Evolutionary conservation across 2,113 vertebrate species (phyloP).

Genomic region (Periophthalmus modestus): DNA sequence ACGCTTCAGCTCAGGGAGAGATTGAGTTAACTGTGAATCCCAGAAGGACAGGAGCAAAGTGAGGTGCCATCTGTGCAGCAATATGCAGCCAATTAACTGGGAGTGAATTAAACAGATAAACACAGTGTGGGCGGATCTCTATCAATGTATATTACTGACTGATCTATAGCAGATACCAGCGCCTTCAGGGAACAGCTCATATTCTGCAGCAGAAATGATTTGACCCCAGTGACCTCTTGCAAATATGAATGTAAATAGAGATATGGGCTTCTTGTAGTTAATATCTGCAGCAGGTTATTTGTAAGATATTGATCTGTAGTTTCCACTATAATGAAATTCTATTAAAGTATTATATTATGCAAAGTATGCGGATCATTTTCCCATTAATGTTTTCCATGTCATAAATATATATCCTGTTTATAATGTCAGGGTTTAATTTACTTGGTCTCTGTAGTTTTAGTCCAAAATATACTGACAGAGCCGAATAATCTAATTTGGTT

Average conservation of each 20-base stretch:
- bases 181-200: background rate
- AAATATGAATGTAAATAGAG: slow-evolving; percentile 17
- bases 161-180: slow-evolving; percentile 21
- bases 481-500: background rate
- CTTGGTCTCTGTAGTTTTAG: background rate
- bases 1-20: slow-evolving; percentile 20
- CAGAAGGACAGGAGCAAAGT: slow-evolving; percentile 40
- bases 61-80: slow-evolving; percentile 55
- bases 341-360: background rate
- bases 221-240: slow-evolving; percentile 11
- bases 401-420: background rate
- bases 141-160: slow-evolving; percentile 30
- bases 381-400: background rate
- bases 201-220: background rate
- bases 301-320: background rate
- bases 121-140: slow-evolving; percentile 33
- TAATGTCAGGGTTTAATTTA: background rate
- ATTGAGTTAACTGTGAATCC: slow-evolving; percentile 39
- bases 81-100: slow-evolving; percentile 52
- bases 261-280: background rate
- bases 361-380: background rate
- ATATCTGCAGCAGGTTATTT: background rate
- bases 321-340: background rate
- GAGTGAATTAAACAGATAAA: slow-evolving; percentile 47
- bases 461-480: background rate